Evolutionary conservation across 2,888 invertebrate species (phyloP).

Genomic region (Chydorus sphaericus): DNA sequence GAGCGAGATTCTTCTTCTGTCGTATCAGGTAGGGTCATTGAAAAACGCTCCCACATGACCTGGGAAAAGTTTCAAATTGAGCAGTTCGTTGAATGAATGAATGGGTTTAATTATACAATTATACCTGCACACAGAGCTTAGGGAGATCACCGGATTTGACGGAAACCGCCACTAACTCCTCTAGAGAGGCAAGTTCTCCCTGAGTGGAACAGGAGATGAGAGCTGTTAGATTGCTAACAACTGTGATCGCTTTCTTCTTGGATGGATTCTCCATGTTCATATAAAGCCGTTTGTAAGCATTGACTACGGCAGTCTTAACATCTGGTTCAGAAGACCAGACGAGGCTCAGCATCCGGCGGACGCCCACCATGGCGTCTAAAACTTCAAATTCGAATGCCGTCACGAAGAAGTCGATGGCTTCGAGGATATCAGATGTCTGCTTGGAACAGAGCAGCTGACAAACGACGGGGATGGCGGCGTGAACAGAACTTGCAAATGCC

Average conservation of each 20-base stretch:
- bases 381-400: conserved; percentile 62
- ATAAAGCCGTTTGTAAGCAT: conserved; percentile 60
- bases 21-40: conserved; percentile 52
- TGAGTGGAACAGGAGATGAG: conserved; percentile 39
- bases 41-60: conserved; percentile 72
- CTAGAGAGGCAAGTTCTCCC: conserved; percentile 44
- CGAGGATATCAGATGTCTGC: conserved; percentile 62
- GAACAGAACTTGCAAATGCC: conserved; percentile 36
- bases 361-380: conserved; percentile 52
- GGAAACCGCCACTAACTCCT: conserved; percentile 46
- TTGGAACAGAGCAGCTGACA: conserved; percentile 56
- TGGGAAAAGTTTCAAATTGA: conserved; percentile 28
- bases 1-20: conserved; percentile 53
- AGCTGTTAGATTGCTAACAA: conserved; percentile 43
- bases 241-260: conserved; percentile 37
- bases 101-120: too few species aligned
- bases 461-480: conserved; percentile 45
- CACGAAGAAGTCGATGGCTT: conserved; percentile 78
- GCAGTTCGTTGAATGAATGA: too few species aligned
- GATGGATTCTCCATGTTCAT: conserved; percentile 27
- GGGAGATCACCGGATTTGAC: conserved; percentile 38
- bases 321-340: conserved; percentile 67
- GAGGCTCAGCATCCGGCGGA: conserved; percentile 58
- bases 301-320: conserved; percentile 50
- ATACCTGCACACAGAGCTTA: conserved; percentile 1